These are phyloP conservation scores for Saturnia pavonia DNA, from an alignment of 2,888 invertebrate species.

Conservation along the genomic window DNA sequence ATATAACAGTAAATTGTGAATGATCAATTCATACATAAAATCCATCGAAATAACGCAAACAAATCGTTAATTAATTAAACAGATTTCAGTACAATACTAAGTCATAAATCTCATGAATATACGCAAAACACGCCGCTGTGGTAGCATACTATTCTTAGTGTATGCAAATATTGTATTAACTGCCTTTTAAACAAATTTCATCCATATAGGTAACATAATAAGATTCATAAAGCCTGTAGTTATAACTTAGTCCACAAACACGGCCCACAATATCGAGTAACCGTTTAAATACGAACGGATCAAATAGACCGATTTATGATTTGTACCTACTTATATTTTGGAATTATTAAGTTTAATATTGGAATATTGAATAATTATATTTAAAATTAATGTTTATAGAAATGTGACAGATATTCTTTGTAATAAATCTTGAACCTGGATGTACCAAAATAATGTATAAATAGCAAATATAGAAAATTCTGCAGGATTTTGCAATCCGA, in stretches of 20 bases:
- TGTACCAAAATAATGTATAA: too few species aligned
- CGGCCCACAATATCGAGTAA: conserved; percentile 20
- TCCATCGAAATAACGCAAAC: not conserved
- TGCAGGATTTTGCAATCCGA: too few species aligned
- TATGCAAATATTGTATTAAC: not conserved
- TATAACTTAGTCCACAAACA: conserved; percentile 13
- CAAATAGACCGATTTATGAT: conserved; percentile 20
- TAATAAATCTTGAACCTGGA: too few species aligned
- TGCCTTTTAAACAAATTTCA: conserved; percentile 4
- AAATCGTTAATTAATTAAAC: conserved; percentile 22
- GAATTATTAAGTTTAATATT: not conserved
- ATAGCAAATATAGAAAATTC: too few species aligned
- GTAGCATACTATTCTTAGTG: conserved; percentile 17
- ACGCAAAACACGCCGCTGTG: conserved; percentile 21
- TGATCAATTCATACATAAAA: not conserved
- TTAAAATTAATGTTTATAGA: too few species aligned
- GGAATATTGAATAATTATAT: not conserved
- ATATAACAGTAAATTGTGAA: not conserved
- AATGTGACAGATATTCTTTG: too few species aligned
- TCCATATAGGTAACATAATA: not conserved
- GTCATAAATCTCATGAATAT: conserved; percentile 21
- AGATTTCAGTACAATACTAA: conserved; percentile 20
- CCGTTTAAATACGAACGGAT: conserved; percentile 18
- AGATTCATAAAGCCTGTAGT: not conserved
- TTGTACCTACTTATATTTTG: not conserved